Evolutionary conservation across 2,888 invertebrate species (phyloP).

Genomic region (Baronia brevicornis): DNA sequence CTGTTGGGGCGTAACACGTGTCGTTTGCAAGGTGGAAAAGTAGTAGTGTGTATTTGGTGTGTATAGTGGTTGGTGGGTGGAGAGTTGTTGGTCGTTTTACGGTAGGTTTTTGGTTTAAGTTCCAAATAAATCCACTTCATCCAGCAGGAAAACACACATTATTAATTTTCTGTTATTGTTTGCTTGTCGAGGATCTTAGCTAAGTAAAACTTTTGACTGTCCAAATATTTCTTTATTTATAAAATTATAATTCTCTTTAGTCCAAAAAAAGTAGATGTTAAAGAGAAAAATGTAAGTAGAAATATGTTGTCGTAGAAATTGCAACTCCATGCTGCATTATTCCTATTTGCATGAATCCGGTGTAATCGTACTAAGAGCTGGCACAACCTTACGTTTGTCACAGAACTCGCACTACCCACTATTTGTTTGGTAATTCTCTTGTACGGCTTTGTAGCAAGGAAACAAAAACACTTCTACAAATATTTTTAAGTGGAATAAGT

Average conservation of each 20-base stretch:
- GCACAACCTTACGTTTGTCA: conserved; percentile 25
- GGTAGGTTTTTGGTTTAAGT: too few relatives aligned
- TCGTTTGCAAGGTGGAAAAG: too few relatives aligned
- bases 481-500: conserved; percentile 4
- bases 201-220: too few relatives aligned
- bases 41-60: too few relatives aligned
- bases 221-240: too few relatives aligned
- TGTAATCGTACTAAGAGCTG: conserved; percentile 48
- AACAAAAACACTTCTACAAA: conserved; percentile 4
- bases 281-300: conserved; percentile 3
- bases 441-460: conserved; percentile 17
- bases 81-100: too few relatives aligned
- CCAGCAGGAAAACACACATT: too few relatives aligned
- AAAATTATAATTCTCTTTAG: not conserved
- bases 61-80: too few relatives aligned
- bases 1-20: too few relatives aligned
- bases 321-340: conserved; percentile 17
- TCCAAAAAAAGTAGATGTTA: conserved; percentile 3
- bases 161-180: too few relatives aligned
- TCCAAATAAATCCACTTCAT: too few relatives aligned
- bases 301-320: conserved; percentile 4
- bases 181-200: too few relatives aligned
- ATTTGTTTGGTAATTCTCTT: conserved; percentile 50
- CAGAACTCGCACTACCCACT: conserved; percentile 31
- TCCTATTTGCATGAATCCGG: conserved; percentile 25